Base-by-base conservation (phyloP, 2,888 invertebrate genomes). In the Subacronicta megacephala region DNA sequence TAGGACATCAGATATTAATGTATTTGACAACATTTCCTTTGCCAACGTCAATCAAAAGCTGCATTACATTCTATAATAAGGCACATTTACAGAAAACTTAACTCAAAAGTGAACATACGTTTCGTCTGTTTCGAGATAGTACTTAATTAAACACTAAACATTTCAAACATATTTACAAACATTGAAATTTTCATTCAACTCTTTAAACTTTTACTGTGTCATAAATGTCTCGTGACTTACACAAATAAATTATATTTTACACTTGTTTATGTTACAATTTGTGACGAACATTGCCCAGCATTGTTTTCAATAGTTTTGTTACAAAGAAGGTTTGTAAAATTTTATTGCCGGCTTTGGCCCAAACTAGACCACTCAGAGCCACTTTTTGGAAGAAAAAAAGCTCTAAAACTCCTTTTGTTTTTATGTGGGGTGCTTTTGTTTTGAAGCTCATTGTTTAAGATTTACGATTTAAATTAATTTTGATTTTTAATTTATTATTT, bases 181-280 rank as follows among this genome's bases (percentile, higher is more conserved):
- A 71, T 61, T 56, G 12, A 47, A 54, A 50, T 62, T 31, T 61
- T 75, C 75, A 70, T 67, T 77, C 77, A 86, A 84, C 87, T 85
- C 85, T 83, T 87, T 83, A 57, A 68, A 59, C 29, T 52, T 72
- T 69, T 72, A 67, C 20, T 44, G 52, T 23, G 47, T 49, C 67
- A 60, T 78, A 78, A 71, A 75, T 70, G 55, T 52, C 45, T 47
- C n/a, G 53, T 51, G 46, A 68, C 50, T 26, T 42, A 54, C 54
- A 55, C 44, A 49, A 61, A 71, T 87, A 86, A 89, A 88, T 88
- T 80, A 83, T 78, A 82, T 83, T 90, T 91, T 87, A 90, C 87
- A 89, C 87, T 90, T 90, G 89, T 90, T 91, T 89, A 89, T 82
- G 78, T 83, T 78, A 56, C 62, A 70, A 71, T 79, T 82, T 73